Evolutionary conservation across 2,888 invertebrate genomes (phyloP).

Genomic region (Molanna angustata): DNA sequence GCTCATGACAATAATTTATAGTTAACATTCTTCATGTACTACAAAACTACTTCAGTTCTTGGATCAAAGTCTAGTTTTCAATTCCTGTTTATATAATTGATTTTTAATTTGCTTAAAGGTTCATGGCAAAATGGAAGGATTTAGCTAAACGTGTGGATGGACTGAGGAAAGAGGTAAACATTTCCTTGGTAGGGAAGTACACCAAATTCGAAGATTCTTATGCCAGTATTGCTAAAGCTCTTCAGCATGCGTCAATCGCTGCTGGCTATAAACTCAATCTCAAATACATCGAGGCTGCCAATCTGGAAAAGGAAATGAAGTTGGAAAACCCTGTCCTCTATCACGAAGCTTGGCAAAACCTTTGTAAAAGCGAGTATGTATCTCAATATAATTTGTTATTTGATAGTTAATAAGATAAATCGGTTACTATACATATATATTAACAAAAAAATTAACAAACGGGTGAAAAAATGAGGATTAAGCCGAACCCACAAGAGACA

Average conservation of each 20-base stretch:
- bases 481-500: too few species aligned
- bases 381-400: too few species aligned
- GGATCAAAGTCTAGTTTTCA: too few species aligned
- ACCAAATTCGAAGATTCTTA: constrained; percentile 95
- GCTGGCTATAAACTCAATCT: constrained; percentile 81
- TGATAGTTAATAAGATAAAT: too few species aligned
- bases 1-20: too few species aligned
- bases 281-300: constrained; percentile 88
- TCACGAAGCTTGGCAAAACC: constrained; percentile 89
- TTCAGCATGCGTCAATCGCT: constrained; percentile 89
- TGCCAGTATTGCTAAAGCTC: constrained; percentile 91
- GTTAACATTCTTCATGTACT: too few species aligned
- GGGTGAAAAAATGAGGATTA: too few species aligned
- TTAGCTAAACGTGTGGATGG: constrained; percentile 83
- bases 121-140: constrained; percentile 88
- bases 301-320: constrained; percentile 74
- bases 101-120: constrained; percentile 53
- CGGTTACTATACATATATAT: too few species aligned
- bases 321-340: constrained; percentile 76
- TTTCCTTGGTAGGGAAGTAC: constrained; percentile 95
- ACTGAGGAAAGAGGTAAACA: constrained; percentile 79
- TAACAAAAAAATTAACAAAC: too few species aligned
- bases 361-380: constrained; percentile 81
- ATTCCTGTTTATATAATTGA: too few species aligned
- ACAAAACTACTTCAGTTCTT: too few species aligned